Evolutionary conservation across 2,113 vertebrate genomes (phyloP), one percentile per base, ranked within the genome.

Genomic region (Anguilla japonica): DNA sequence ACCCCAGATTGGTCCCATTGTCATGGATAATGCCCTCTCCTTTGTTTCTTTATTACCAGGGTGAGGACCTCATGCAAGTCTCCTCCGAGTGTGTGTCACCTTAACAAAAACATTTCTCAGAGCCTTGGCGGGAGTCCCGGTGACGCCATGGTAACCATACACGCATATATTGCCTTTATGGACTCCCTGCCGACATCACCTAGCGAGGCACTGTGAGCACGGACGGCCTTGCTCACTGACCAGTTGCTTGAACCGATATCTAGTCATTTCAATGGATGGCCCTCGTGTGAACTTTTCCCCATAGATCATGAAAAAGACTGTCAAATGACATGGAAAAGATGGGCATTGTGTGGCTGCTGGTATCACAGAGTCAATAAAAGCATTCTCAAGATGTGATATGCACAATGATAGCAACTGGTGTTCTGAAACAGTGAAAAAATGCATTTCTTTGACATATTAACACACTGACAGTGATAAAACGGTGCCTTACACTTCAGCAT

Each of bases 31-130:
- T 40, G 88, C 26, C 41, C 83, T 89, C 81, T 43, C 88, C 88
- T 89, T 89, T 90, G 91, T 87, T 87, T 90, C 85, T 93, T 93
- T 92, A 91, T 92, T 85, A 88, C 84, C 85, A 90, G 90, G 89
- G 91, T 90, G 90, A 93, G 93, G 57, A 85, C 5, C 80, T 63
- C 79, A 87, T 46, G 85, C 90, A 29, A 80, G 85, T 84, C 83
- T 85, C 71, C 87, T 84, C 83, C 80, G 71, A 86, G 85, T 29
- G 87, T 80, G 89, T 90, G 87, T 78, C 82, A 87, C 84, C 81
- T 81, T 88, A 50, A 91, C 89, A 93, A 91, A 93, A 92, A 81
- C 82, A 86, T 88, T 87, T 89, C 39, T 94, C 79, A 93, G 91
- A 91, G 85, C 87, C 91, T 88, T 85, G 53, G 91, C 79, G 29